Evolutionary conservation across 92 coral and sea anemone species (phyloP).

Genomic region (Heteractis magnifica): DNA sequence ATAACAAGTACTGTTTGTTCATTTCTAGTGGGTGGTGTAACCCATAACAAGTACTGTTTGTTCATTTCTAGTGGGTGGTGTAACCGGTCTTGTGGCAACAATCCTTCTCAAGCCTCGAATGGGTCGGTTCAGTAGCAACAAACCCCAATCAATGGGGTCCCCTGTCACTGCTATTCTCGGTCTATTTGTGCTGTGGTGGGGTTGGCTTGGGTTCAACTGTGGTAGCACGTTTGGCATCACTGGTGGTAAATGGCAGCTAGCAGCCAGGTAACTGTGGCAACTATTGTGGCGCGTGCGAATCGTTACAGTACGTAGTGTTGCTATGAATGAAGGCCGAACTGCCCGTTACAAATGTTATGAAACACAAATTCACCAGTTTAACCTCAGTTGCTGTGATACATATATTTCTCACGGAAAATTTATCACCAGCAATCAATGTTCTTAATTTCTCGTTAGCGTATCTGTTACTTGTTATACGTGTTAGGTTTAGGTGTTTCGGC

Average conservation of each 20-base stretch:
- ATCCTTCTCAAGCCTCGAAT: constrained; percentile 75
- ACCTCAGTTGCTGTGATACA: too few relatives aligned
- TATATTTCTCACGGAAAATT: too few relatives aligned
- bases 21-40: neutral
- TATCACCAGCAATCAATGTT: too few relatives aligned
- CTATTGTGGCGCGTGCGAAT: too few relatives aligned
- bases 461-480: too few relatives aligned
- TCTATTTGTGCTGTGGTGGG: constrained; percentile 94
- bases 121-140: constrained; percentile 64
- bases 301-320: too few relatives aligned
- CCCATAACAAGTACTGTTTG: neutral
- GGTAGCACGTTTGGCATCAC: constrained; percentile 93
- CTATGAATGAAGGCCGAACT: too few relatives aligned
- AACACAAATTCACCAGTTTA: too few relatives aligned
- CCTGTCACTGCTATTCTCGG: constrained; percentile 85
- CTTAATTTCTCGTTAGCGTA: too few relatives aligned
- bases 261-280: constrained; percentile 51
- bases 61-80: constrained; percentile 74
- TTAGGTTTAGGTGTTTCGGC: too few relatives aligned
- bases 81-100: constrained; percentile 90
- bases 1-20: neutral
- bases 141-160: constrained; percentile 69
- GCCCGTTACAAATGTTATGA: too few relatives aligned
- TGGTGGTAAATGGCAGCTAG: constrained; percentile 79
- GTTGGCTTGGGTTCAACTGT: constrained; percentile 96